Evolutionary conservation across 2,888 invertebrate species (phyloP), one percentile per base, ranked within the genome.

Genomic region (Ornithoptera priamus): DNA sequence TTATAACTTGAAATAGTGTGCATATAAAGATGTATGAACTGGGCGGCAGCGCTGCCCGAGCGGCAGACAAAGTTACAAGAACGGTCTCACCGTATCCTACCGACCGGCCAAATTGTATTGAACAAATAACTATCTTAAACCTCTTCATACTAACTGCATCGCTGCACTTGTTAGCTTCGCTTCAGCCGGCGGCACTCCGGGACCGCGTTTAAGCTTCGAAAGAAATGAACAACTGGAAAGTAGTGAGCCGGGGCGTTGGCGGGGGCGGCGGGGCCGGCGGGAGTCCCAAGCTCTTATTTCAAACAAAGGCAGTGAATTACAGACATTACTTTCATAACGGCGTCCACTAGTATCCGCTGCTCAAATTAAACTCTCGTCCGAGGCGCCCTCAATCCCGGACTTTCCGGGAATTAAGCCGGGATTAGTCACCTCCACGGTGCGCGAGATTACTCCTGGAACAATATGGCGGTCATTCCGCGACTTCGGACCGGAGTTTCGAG

Each of bases 391-490:
- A 70, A 69, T 71, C 72, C 74, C 72, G 72, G 74, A 67, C 71
- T 74, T 74, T 72, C 75, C 73, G 76, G 78, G 80, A 78, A 82
- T 85, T 82, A 81, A 78, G 73, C 73, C 75, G 77, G 82, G 84
- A 83, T 85, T 83, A 85, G 80, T 76, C 71, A 75, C 74, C 73
- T 71, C 73, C 73, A 77, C 77, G 80, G 79, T 76, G 67, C 76
- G 76, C 77, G 78, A 80, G 80, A 83, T 85, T 82, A 81, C 74
- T 75, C 79, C 75, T 74, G 77, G 77, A 77, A 85, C 84, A 85
- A 85, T 86, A 81, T 78, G 77, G 78, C 73, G 78, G 74, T 79
- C 77, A 80, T 70, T 69, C 57, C 64, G 67, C 67, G 63, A 67
- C 62, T 62, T 61, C 53, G 39, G 15, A 22, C 20, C 5, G 30